phyloP scores from a whole-genome alignment of 2,888 invertebrate genomes.

The Smittia sp. region DNA sequence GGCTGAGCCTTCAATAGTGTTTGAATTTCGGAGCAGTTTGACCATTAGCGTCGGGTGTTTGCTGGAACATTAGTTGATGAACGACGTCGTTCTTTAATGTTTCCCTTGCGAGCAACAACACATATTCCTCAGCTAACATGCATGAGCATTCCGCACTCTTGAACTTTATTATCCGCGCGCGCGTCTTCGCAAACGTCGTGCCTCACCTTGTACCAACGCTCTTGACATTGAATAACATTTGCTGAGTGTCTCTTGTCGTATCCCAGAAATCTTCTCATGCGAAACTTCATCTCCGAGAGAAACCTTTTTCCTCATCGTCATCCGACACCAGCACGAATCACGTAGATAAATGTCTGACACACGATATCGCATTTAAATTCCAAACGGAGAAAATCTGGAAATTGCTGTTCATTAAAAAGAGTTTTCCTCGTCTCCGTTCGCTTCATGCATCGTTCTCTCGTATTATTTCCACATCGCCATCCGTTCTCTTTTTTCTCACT shows the following conservation, averaged over 20 bases:
- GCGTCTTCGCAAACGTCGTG: no score
- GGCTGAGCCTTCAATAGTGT: no score
- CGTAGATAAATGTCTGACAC: slow-evolving; percentile 12
- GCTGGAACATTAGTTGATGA: no score
- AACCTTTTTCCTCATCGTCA: background rate
- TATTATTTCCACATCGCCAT: background rate
- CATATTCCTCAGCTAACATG: no score
- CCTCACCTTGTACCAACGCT: background rate
- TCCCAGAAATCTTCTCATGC: background rate
- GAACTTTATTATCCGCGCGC: no score
- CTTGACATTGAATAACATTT: slow-evolving; percentile 1
- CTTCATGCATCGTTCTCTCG: background rate
- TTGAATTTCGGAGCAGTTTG: no score
- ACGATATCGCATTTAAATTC: slow-evolving; percentile 6
- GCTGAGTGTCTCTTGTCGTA: no score
- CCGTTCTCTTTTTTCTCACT: background rate
- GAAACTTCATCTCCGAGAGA: background rate
- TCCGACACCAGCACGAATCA: background rate
- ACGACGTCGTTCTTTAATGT: no score
- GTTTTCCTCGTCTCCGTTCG: background rate
- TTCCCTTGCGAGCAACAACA: no score
- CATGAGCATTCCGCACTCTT: no score
- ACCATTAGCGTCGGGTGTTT: no score
- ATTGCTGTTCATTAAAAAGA: slow-evolving; percentile 12
- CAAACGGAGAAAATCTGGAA: background rate